phyloP scores from a whole-genome alignment of 2,888 invertebrate genomes.

The Linnaemya tessellans region DNA sequence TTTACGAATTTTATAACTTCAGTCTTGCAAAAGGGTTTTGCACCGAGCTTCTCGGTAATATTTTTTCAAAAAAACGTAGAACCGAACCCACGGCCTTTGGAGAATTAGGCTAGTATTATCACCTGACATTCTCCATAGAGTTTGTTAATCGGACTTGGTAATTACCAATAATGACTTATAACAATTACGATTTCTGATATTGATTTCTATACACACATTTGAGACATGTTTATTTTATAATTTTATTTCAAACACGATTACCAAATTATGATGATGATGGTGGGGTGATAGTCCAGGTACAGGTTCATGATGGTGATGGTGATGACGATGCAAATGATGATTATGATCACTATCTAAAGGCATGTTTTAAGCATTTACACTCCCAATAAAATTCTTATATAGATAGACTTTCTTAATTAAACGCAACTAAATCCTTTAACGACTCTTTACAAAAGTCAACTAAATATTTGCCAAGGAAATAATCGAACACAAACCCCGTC shows the following conservation, averaged over 20 bases:
- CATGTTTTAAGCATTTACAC: slow-evolving; percentile 72
- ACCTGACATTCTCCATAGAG: too few species aligned
- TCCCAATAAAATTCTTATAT: not conserved
- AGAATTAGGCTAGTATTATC: too few species aligned
- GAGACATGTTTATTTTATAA: not conserved
- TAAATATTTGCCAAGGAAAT: slow-evolving; percentile 49
- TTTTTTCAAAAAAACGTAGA: too few species aligned
- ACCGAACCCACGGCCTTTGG: too few species aligned
- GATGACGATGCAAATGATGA: slow-evolving; percentile 79
- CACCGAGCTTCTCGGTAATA: too few species aligned
- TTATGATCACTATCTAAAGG: slow-evolving; percentile 77
- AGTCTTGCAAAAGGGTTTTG: too few species aligned
- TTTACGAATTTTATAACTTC: too few species aligned
- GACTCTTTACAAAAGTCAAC: slow-evolving; percentile 58
- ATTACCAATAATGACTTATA: too few species aligned
- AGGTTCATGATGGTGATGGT: slow-evolving; percentile 77
- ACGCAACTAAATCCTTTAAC: slow-evolving; percentile 42
- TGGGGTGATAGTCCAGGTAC: slow-evolving; percentile 79
- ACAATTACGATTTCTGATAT: too few species aligned
- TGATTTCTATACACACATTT: not conserved
- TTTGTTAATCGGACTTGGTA: too few species aligned
- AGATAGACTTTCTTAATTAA: slow-evolving; percentile 14
- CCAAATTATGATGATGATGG: slow-evolving; percentile 81
- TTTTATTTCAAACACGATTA: slow-evolving; percentile 69
- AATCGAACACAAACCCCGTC: slow-evolving; percentile 49